Evolutionary conservation across 64 coral and sea anemone genomes (phyloP).

Genomic region (Anthopleura sola): DNA sequence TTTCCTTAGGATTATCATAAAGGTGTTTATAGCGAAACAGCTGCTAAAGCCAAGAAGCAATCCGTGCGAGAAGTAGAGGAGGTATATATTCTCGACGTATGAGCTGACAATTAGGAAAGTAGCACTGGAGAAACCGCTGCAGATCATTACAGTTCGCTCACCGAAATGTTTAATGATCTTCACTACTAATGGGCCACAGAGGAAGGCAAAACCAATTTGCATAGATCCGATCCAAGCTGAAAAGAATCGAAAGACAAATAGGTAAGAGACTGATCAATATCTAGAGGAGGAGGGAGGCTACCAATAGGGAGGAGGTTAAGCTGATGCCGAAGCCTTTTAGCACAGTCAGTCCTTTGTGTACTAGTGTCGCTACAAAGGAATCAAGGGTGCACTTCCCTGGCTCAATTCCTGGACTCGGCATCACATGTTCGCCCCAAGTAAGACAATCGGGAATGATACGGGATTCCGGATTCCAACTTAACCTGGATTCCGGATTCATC

Average conservation of each 20-base stretch:
- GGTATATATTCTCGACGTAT: constrained; percentile 11
- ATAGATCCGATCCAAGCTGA: constrained; percentile 28
- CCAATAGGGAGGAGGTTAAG: too few species aligned
- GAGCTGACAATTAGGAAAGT: constrained; percentile 3
- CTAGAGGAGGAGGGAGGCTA: not conserved
- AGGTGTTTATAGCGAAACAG: not conserved
- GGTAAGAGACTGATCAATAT: not conserved
- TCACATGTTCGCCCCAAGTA: too few species aligned
- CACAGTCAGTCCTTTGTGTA: too few species aligned
- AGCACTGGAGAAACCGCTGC: not conserved
- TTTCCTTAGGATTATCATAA: constrained; percentile 16
- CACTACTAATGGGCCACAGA: not conserved
- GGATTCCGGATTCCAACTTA: too few species aligned
- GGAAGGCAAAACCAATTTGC: not conserved
- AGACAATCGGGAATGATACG: too few species aligned
- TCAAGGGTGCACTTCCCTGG: too few species aligned
- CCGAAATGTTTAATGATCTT: not conserved
- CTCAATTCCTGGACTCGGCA: too few species aligned
- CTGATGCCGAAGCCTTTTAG: too few species aligned
- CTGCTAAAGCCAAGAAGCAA: constrained; percentile 10
- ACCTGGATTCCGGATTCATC: too few species aligned
- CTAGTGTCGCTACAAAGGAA: too few species aligned
- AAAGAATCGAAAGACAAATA: not conserved
- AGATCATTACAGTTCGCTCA: not conserved
- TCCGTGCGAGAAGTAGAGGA: constrained; percentile 23